Conservation (phyloP, 2,888 invertebrate genomes). For the Timema podura region DNA sequence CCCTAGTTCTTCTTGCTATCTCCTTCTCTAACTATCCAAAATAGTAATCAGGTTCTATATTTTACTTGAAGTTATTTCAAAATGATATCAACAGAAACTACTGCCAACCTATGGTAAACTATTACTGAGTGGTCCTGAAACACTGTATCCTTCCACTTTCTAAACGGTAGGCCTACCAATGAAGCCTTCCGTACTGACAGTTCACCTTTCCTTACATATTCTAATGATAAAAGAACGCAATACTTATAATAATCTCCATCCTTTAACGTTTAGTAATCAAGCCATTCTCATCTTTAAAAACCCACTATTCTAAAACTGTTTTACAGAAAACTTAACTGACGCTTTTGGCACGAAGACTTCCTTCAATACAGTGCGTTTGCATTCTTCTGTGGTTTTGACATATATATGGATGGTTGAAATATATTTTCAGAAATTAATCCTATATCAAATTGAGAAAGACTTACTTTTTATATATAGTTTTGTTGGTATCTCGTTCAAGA, state of each 20-base stretch:
- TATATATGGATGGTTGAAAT: too few species aligned
- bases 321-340: neutral
- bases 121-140: neutral
- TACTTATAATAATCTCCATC: constrained; percentile 2
- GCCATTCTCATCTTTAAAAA: neutral
- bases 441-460: too few species aligned
- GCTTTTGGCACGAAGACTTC: neutral
- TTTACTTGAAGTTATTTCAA: neutral
- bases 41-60: neutral
- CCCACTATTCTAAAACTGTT: neutral
- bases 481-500: too few species aligned
- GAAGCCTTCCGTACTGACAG: neutral
- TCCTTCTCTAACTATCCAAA: neutral
- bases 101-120: neutral
- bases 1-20: too few species aligned
- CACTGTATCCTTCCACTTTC: neutral
- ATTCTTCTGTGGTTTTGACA: neutral
- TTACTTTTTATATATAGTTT: too few species aligned
- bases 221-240: neutral
- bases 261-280: neutral
- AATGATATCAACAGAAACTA: neutral
- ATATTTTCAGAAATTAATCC: too few species aligned
- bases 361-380: neutral
- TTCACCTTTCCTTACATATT: neutral
- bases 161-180: neutral